Percentiles rank a stretch among this genome's conserved stretches.
Conservation (phyloP, 2,113 vertebrate genomes). For the Myotis yumanensis region DNA sequence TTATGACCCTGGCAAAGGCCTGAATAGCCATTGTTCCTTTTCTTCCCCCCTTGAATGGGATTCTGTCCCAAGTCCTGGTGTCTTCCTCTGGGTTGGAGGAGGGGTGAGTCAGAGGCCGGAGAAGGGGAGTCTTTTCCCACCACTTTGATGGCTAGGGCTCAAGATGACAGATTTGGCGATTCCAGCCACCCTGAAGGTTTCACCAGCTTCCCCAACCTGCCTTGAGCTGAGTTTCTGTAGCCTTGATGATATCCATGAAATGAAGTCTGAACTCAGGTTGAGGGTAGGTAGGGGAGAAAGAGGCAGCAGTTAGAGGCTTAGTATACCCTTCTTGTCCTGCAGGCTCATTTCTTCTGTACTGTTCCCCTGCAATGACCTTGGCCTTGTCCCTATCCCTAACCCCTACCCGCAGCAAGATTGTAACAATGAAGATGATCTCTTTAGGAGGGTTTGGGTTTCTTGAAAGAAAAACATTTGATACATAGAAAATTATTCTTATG, state of each 20-base stretch:
- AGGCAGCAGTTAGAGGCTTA: too few species aligned
- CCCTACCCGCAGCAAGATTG: not conserved
- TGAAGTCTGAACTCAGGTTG: not conserved
- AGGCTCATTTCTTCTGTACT: not conserved
- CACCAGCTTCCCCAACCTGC: not conserved
- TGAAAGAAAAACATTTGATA: not conserved
- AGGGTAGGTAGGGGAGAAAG: not conserved
- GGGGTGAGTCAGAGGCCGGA: constrained; percentile 54
- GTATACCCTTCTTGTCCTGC: not conserved
- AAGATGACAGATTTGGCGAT: constrained; percentile 75
- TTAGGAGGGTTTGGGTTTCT: not conserved
- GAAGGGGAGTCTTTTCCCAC: constrained; percentile 79
- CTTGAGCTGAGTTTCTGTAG: not conserved
- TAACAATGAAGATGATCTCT: not conserved
- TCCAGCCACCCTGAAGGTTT: not conserved
- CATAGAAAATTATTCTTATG: not conserved
- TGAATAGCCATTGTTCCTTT: constrained; percentile 88
- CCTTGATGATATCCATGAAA: not conserved
- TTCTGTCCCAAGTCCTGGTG: constrained; percentile 72
- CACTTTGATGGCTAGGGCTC: constrained; percentile 29
- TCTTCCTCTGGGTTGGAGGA: constrained; percentile 61
- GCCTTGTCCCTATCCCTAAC: not conserved
- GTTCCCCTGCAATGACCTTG: not conserved
- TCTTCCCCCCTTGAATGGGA: constrained; percentile 85
- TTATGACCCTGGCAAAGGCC: constrained; percentile 83